Conservation (phyloP, 2,888 invertebrate species). For the Cryptocheilus praepositus region DNA sequence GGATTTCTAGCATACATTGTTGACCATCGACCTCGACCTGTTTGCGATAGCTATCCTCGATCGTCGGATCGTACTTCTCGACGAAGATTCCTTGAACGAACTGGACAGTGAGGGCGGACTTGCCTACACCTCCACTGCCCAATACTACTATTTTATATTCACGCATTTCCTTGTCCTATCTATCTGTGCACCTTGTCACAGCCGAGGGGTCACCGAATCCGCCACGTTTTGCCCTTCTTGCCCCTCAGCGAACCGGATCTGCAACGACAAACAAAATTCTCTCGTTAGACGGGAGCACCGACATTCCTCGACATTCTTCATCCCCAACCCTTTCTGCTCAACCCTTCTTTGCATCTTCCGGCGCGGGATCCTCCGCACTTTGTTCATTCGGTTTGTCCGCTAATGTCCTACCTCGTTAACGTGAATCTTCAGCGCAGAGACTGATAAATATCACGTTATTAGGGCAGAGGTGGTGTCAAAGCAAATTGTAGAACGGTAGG, state of each 20-base stretch:
- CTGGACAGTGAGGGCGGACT: slow-evolving; percentile 97
- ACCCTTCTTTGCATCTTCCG: neutral
- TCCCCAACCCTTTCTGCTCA: neutral
- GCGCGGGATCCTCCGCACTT: too few relatives aligned
- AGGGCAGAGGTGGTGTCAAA: too few relatives aligned
- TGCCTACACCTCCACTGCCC: slow-evolving; percentile 99
- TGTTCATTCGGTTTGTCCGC: too few relatives aligned
- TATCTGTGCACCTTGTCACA: slow-evolving; percentile 66
- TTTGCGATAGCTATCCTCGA: slow-evolving; percentile 99
- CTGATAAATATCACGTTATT: too few relatives aligned
- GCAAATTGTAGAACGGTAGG: too few relatives aligned
- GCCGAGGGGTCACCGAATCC: slow-evolving; percentile 71
- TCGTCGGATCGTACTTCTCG: slow-evolving; percentile 99
- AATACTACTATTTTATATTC: slow-evolving; percentile 99
- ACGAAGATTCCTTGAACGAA: slow-evolving; percentile 99
- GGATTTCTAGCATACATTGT: slow-evolving; percentile 99
- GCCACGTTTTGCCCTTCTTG: slow-evolving; percentile 69
- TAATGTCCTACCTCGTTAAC: neutral
- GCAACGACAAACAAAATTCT: slow-evolving; percentile 39
- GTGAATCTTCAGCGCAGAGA: too few relatives aligned
- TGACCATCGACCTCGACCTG: slow-evolving; percentile 99
- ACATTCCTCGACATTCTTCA: neutral
- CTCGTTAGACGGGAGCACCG: too few relatives aligned
- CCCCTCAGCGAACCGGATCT: slow-evolving; percentile 65
- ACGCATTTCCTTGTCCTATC: slow-evolving; percentile 84